Conservation (phyloP, 2,797 vertebrate species). For the Chelmon rostratus region DNA sequence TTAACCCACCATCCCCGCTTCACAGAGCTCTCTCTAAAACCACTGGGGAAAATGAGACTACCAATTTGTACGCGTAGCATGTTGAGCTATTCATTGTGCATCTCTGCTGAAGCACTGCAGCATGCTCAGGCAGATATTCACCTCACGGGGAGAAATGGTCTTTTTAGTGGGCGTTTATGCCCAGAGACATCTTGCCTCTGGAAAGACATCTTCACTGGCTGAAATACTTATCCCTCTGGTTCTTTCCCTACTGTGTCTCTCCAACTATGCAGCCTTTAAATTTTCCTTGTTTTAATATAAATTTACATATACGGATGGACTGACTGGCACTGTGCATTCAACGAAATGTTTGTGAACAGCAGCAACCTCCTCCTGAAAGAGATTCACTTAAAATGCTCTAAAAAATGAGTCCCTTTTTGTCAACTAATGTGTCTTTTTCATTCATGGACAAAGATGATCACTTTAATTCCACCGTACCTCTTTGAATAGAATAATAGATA, state of each 20-base stretch:
- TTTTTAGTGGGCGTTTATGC: slow-evolving; percentile 41
- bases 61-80: slow-evolving; percentile 74
- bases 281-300: slow-evolving; percentile 1
- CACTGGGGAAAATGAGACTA: slow-evolving; percentile 70
- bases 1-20: slow-evolving; percentile 66
- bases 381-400: not conserved
- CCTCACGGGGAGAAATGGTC: slow-evolving; percentile 45
- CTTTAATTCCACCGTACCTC: not conserved
- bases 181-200: slow-evolving; percentile 27
- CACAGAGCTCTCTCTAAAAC: slow-evolving; percentile 68
- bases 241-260: not conserved
- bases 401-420: not conserved
- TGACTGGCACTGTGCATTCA: not conserved
- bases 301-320: not conserved
- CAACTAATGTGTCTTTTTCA: not conserved
- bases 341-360: not conserved
- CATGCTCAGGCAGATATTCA: slow-evolving; percentile 28
- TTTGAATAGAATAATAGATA: not conserved
- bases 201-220: slow-evolving; percentile 43
- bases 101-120: slow-evolving; percentile 55
- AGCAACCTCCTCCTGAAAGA: not conserved
- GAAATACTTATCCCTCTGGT: slow-evolving; percentile 9
- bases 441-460: not conserved
- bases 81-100: slow-evolving; percentile 61
- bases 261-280: slow-evolving; percentile 18